These are phyloP conservation scores for Periophthalmus magnuspinnatus DNA, from an alignment of 2,797 vertebrate genomes.

Conservation along the genomic window DNA sequence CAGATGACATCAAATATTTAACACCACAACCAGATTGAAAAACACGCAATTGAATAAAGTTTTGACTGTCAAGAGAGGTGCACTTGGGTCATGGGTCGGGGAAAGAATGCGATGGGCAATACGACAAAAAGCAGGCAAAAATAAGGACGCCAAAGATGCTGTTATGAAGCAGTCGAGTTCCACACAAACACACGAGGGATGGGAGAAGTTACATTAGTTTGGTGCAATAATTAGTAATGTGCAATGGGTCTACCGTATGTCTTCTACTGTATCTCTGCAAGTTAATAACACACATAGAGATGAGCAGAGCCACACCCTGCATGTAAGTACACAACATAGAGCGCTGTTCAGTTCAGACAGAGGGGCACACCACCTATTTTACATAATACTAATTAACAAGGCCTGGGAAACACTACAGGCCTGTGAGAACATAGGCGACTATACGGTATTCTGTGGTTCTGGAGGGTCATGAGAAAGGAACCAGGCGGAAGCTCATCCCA, in stretches of 20 bases:
- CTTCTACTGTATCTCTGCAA: not conserved
- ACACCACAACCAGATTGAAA: conserved; percentile 3
- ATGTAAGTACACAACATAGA: conserved; percentile 8
- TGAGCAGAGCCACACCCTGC: conserved; percentile 38
- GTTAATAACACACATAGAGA: conserved; percentile 22
- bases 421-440: conserved; percentile 41
- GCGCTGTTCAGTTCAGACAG: conserved; percentile 20
- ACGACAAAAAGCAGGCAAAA: conserved; percentile 33
- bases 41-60: conserved; percentile 4
- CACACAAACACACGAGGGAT: not conserved
- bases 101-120: conserved; percentile 18
- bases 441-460: conserved; percentile 38
- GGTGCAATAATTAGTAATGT: not conserved
- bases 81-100: conserved; percentile 1
- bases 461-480: conserved; percentile 36
- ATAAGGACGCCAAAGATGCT: conserved; percentile 45
- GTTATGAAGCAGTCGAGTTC: conserved; percentile 22
- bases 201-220: not conserved
- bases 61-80: conserved; percentile 27
- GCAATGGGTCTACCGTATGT: not conserved
- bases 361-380: conserved; percentile 47
- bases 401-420: conserved; percentile 26
- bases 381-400: conserved; percentile 33
- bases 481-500: conserved; percentile 16
- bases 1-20: conserved; percentile 40